Percentiles rank a stretch among this genome's conserved stretches.
These are phyloP conservation scores for Agrotis ipsilon DNA, from an alignment of 2,888 invertebrate genomes.

Conservation along the genomic window DNA sequence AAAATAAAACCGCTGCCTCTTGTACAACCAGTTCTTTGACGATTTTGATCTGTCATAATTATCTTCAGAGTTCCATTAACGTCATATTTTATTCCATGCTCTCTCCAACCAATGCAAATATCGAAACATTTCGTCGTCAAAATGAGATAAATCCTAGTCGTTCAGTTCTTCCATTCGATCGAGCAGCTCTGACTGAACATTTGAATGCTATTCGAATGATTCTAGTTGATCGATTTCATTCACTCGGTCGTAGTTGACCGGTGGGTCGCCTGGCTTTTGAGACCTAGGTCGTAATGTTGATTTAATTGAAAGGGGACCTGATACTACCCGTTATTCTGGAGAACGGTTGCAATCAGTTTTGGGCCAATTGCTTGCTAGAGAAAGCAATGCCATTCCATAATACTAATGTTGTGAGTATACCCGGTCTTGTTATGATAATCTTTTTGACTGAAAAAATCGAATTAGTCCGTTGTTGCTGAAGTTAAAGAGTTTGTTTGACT, in stretches of 20 bases:
- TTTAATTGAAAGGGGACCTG: constrained; percentile 6
- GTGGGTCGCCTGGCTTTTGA: constrained; percentile 1
- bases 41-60: too few species aligned
- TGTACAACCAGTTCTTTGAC: too few species aligned
- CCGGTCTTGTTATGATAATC: too few species aligned
- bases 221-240: constrained; percentile 32
- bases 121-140: constrained; percentile 10
- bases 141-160: constrained; percentile 16
- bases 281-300: not conserved
- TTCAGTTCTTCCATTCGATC: constrained; percentile 25
- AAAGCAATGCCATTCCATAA: not conserved
- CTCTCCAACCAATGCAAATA: not conserved
- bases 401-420: too few species aligned
- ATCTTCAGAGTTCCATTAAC: too few species aligned
- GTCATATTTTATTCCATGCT: too few species aligned
- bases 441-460: too few species aligned
- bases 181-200: constrained; percentile 16
- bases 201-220: constrained; percentile 38
- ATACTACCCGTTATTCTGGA: not conserved
- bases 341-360: not conserved
- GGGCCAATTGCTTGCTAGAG: not conserved
- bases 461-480: too few species aligned
- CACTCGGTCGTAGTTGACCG: constrained; percentile 17
- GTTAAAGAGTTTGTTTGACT: too few species aligned
- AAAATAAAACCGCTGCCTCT: too few species aligned